These are phyloP conservation scores for Oreohelix idahoensis DNA, from an alignment of 1,140 invertebrate species.

Conservation along the genomic window DNA sequence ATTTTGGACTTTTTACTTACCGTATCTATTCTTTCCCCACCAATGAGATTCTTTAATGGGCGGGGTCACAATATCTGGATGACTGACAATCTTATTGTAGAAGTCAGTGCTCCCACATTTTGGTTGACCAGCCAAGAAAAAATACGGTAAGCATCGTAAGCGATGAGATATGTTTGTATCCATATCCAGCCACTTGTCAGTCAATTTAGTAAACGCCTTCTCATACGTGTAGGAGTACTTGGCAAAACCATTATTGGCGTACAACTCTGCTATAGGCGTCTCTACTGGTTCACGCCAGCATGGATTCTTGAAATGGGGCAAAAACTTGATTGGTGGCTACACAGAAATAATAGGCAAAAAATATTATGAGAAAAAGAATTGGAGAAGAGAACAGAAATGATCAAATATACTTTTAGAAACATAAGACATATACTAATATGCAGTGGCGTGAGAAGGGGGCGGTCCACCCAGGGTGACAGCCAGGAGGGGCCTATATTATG, in stretches of 20 bases:
- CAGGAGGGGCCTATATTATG: no score
- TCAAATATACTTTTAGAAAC: no score
- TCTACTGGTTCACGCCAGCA: constrained; percentile 17
- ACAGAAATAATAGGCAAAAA: neutral
- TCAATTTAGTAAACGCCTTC: constrained; percentile 21
- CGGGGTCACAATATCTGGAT: constrained; percentile 57
- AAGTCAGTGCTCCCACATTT: constrained; percentile 68
- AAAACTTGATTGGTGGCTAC: constrained; percentile 26
- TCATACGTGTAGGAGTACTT: constrained; percentile 9
- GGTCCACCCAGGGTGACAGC: no score
- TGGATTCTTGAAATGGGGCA: constrained; percentile 33
- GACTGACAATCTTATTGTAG: constrained; percentile 56
- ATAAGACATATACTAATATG: no score
- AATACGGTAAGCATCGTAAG: constrained; percentile 62
- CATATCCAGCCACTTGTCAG: neutral
- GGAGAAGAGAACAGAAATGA: no score
- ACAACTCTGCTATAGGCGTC: neutral
- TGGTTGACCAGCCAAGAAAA: constrained; percentile 64
- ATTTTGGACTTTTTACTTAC: no score
- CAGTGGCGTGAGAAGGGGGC: no score
- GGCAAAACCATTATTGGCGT: constrained; percentile 11
- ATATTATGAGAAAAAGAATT: no score
- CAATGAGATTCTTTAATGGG: constrained; percentile 69
- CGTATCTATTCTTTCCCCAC: constrained; percentile 67
- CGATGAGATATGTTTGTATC: neutral